A percentile compares a stretch with the other conserved stretches of the same genome.
Evolutionary conservation across 2,888 invertebrate species (phyloP).

Genomic region (Hesperia comma): DNA sequence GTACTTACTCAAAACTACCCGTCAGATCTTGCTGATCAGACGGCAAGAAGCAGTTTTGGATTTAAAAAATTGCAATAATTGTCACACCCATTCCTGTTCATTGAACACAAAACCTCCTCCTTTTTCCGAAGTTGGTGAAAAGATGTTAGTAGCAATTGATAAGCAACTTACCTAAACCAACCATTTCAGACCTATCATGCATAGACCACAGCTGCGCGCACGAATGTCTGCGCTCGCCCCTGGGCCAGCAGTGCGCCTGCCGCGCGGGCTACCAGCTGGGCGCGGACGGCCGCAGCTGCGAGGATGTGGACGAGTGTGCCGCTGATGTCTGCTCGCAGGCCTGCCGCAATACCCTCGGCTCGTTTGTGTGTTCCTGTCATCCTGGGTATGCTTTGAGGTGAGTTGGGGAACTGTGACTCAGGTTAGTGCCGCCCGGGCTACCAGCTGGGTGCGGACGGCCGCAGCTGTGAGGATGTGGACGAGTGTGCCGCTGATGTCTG

Average conservation of each 20-base stretch:
- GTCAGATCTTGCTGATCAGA: no score
- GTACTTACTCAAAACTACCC: no score
- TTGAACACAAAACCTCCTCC: no score
- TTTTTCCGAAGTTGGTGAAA: no score
- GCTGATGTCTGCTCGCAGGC: conserved; percentile 86
- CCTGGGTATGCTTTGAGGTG: conserved; percentile 84
- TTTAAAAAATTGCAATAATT: no score
- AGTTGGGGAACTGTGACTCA: not conserved
- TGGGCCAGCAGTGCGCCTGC: conserved; percentile 87
- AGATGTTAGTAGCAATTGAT: no score
- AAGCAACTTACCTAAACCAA: no score
- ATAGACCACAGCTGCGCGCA: conserved; percentile 78
- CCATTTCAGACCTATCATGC: conserved; percentile 73
- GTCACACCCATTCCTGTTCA: no score
- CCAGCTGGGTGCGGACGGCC: conserved; percentile 73
- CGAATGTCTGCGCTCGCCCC: conserved; percentile 86
- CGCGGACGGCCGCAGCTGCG: conserved; percentile 83
- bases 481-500: conserved; percentile 87
- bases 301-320: conserved; percentile 89
- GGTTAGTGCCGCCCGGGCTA: conserved; percentile 67
- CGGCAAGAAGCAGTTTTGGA: no score
- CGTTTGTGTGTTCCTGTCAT: conserved; percentile 84
- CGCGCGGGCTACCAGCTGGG: conserved; percentile 53
- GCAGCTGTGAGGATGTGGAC: conserved; percentile 87
- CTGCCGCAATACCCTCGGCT: conserved; percentile 83